Evolutionary conservation across 2,797 vertebrate species (phyloP).

Genomic region (Hoplostethus mediterraneus): DNA sequence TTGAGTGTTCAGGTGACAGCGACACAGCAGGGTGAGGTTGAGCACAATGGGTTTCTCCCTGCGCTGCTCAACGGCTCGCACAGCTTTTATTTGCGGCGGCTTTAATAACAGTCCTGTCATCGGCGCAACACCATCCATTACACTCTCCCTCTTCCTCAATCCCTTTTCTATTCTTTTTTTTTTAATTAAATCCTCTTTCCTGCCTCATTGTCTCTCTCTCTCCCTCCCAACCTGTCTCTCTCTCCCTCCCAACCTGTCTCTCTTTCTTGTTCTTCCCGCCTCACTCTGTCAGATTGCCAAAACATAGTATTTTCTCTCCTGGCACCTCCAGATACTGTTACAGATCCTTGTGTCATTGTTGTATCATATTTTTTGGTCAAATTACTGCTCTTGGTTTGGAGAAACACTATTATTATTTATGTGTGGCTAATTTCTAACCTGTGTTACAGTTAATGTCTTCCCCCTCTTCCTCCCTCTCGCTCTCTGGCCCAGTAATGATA

Average conservation of each 20-base stretch:
- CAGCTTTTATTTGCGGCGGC: conserved; percentile 44
- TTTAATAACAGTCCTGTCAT: conserved; percentile 53
- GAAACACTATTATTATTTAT: too few species aligned
- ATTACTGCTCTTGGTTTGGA: too few species aligned
- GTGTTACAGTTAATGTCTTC: neutral
- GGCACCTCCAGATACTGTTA: too few species aligned
- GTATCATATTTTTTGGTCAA: too few species aligned
- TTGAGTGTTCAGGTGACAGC: neutral
- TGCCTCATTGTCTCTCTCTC: neutral
- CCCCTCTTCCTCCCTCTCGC: neutral
- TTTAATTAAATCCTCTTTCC: conserved; percentile 19
- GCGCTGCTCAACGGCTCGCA: conserved; percentile 26
- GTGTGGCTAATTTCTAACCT: too few species aligned
- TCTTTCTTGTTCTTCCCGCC: neutral
- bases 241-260: too few species aligned
- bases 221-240: neutral
- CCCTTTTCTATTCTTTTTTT: neutral
- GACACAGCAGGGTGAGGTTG: neutral
- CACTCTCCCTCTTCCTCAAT: conserved; percentile 30
- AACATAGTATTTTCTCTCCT: too few species aligned
- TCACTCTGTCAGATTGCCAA: neutral
- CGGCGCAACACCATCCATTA: neutral
- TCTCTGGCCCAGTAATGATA: conserved; percentile 49
- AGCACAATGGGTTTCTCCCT: neutral
- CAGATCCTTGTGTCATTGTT: too few species aligned